A percentile compares a stretch with the other conserved stretches of the same genome.
phyloP scores from a whole-genome alignment of 2,888 invertebrate genomes.

The Ectropis crepuscularia region DNA sequence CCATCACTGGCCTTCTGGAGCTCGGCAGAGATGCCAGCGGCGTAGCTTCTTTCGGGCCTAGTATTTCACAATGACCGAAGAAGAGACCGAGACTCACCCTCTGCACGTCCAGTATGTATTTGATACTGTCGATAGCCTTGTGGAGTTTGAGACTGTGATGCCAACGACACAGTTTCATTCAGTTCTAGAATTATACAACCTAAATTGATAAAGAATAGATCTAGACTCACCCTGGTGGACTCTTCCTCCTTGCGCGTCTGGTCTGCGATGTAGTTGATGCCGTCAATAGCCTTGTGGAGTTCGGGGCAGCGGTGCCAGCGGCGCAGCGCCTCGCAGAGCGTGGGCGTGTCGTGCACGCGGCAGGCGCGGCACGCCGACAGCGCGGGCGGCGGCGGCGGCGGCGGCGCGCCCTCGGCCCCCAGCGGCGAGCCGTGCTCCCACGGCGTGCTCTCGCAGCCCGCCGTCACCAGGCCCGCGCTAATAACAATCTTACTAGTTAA shows the following conservation, averaged over 20 bases:
- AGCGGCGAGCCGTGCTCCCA: slow-evolving; percentile 43
- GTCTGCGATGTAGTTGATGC: slow-evolving; percentile 96
- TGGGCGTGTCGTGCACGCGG: slow-evolving; percentile 86
- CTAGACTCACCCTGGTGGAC: slow-evolving; percentile 90
- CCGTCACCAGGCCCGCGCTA: slow-evolving; percentile 63
- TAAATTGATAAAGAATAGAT: no score
- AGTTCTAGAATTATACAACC: no score
- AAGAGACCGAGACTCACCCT: no score
- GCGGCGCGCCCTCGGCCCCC: slow-evolving; percentile 37
- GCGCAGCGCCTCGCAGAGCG: slow-evolving; percentile 86
- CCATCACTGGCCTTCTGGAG: no score
- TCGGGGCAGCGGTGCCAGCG: slow-evolving; percentile 96
- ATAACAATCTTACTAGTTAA: slow-evolving; percentile 27
- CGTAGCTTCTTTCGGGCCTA: no score
- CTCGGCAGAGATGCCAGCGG: no score
- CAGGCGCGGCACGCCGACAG: slow-evolving; percentile 63
- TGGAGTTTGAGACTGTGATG: no score
- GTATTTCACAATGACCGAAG: no score
- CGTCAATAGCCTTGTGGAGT: slow-evolving; percentile 96
- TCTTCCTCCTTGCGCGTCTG: slow-evolving; percentile 96
- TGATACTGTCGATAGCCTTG: no score
- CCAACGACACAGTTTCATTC: no score
- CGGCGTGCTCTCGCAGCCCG: slow-evolving; percentile 44
- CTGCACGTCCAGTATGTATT: no score
- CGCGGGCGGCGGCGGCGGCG: slow-evolving; percentile 61